Conservation (phyloP, 2,888 invertebrate species). For the Andrena hattorfiana region DNA sequence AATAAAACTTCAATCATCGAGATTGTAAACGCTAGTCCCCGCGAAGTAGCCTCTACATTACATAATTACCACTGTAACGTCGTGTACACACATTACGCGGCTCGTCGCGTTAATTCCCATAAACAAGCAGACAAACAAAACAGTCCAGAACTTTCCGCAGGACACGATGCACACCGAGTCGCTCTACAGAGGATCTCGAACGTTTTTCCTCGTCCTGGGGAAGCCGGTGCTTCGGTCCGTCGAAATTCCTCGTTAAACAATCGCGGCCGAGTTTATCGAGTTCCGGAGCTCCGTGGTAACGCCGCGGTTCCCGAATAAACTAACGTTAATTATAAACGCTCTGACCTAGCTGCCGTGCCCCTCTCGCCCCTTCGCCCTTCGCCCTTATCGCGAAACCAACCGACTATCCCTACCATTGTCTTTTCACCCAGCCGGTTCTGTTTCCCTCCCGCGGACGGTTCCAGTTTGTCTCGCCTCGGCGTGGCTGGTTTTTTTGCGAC, state of each 20-base stretch:
- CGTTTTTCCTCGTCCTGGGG: background rate
- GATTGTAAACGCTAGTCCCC: too few species aligned
- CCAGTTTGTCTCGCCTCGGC: background rate
- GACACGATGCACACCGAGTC: background rate
- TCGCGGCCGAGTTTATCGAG: constrained; percentile 59
- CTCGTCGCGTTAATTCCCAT: background rate
- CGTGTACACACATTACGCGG: background rate
- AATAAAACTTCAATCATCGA: too few species aligned
- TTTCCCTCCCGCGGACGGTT: constrained; percentile 27
- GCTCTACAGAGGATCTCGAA: background rate
- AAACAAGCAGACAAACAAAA: background rate
- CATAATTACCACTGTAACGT: too few species aligned
- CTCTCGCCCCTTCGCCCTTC: background rate
- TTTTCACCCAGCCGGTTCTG: constrained; percentile 23
- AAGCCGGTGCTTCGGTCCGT: constrained; percentile 25
- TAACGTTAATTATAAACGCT: constrained; percentile 67
- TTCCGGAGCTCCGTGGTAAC: constrained; percentile 20
- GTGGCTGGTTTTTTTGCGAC: background rate
- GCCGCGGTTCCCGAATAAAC: constrained; percentile 59
- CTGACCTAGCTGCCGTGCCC: constrained; percentile 43
- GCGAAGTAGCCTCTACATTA: too few species aligned
- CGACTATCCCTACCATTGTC: constrained; percentile 58
- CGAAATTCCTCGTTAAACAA: constrained; percentile 61
- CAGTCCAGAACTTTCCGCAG: background rate
- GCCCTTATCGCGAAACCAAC: constrained; percentile 33